Base-by-base conservation (phyloP, 2,888 invertebrate genomes). In the Cheilosia soror region DNA sequence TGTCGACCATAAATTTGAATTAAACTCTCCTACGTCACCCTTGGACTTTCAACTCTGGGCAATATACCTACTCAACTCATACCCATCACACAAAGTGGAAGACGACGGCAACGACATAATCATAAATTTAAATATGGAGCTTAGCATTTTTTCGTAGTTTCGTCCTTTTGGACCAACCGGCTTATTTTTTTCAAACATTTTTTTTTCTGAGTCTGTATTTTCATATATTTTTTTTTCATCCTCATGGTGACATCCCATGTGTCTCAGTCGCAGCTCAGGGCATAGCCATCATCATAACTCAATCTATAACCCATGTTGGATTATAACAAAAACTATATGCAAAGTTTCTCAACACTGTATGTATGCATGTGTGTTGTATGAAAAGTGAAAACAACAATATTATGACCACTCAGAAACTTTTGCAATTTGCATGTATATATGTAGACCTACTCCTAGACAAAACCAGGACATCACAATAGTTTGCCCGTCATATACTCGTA, bases 101-200 rank as follows among this genome's bases (percentile, higher is more conserved):
- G 71, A 73, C 77, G 78, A 75, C 79, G 44, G 33, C 66, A 65
- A 68, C 63, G 86, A 86, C 86, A 86, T 86, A 86, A 86, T 86
- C 86, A 86, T 86, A 86, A 82, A 86, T 86, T 86, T 86, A 82
- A 86, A 86, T 86, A 82, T 82, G 82, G 62, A 86, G 82, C 82
- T 78, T 78, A 82, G 69, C 73, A 69, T 65, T 79, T 83, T 73
- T 78, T 82, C 66, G 69, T 68, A 85, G 75, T 57, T 73, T 81
- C 57, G 47, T 72, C 71, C 51, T 62, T 79, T 75, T 44, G 60
- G 72, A 53, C 63, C 57, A 63, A 69, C 42, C 81, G 68, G 62
- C 47, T 76, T 76, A 58, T 81, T 71, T 77, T 51, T 40, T 42
- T 42, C 31, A n/a, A 42, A 42, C 27, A 62, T 49, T 15, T 49